A percentile compares a stretch with the other conserved stretches of the same genome.
Evolutionary conservation across 2,113 vertebrate genomes (phyloP).

Genomic region (Prunella himalayana): DNA sequence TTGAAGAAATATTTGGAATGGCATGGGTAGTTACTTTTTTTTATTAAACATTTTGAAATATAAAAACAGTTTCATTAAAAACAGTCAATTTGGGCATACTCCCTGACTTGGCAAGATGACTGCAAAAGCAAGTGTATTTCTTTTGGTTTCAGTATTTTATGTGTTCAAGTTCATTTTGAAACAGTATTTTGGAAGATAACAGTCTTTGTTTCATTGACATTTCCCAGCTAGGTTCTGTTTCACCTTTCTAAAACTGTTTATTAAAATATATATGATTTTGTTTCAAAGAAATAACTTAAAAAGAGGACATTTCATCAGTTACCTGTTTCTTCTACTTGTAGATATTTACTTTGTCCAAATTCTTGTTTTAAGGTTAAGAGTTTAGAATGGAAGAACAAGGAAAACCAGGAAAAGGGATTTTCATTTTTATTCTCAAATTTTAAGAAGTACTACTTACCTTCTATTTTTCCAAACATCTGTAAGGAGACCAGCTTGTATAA

Average conservation of each 20-base stretch:
- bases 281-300: background rate
- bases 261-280: background rate
- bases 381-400: slow-evolving; percentile 98
- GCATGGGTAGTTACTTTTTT: background rate
- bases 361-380: slow-evolving; percentile 85
- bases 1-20: background rate
- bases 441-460: slow-evolving; percentile 97
- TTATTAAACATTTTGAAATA: background rate
- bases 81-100: background rate
- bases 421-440: slow-evolving; percentile 97
- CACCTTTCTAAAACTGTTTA: background rate
- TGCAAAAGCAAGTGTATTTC: background rate
- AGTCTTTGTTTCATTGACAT: background rate
- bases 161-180: background rate
- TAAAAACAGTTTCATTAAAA: background rate
- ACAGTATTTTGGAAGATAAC: background rate
- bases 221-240: background rate
- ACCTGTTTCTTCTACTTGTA: background rate
- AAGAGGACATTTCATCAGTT: background rate
- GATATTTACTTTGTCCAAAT: background rate
- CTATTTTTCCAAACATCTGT: slow-evolving; percentile 97
- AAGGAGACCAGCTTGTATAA: slow-evolving; percentile 95
- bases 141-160: background rate
- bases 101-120: background rate
- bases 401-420: slow-evolving; percentile 97